Evolutionary conservation across 2,113 vertebrate species (phyloP), one percentile per base, ranked within the genome.

Genomic region (Seriola aureovittata): DNA sequence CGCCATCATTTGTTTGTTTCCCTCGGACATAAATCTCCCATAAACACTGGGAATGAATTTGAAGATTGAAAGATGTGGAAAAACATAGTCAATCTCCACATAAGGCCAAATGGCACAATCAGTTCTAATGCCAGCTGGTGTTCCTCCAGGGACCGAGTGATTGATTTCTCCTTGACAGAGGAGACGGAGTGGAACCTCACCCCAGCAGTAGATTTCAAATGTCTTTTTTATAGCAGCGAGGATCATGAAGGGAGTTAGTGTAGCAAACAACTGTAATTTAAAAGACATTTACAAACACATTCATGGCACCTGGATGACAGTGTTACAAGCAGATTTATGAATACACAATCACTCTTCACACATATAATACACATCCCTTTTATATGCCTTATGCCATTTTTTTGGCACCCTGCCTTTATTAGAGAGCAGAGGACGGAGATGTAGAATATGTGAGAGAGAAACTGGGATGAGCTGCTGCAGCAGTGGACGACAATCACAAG

Each of bases 91-190:
- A 87, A 86, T 87, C 84, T 79, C 55, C 64, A 55, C 75, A 55
- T 74, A 76, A 68, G 86, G 80, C 85, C 81, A 88, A 91, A 83
- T 85, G 84, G 88, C 77, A 82, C 70, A 89, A 70, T 84, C 71
- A 65, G 80, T 82, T 91, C 76, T 66, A 75, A 81, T 81, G 90
- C 81, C 93, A 91, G 90, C 92, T 89, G 85, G 88, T 82, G 74
- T 82, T 88, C 67, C 89, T 90, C 83, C 89, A 89, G 88, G 85
- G 88, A 86, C 50, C 3, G 65, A 72, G 71, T 88, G 92, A 93
- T 90, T 92, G 92, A 92, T 92, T 93, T 92, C 85, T 84, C 87
- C 87, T 88, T 87, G 81, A 91, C 79, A 84, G 78, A 88, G 86
- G 85, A 87, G 87, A 88, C 81, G 29, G 71, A 85, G 69, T 57